Evolutionary conservation across 2,797 vertebrate genomes (phyloP), one percentile per base, ranked within the genome.

Genomic region (Vultur gryphus): DNA sequence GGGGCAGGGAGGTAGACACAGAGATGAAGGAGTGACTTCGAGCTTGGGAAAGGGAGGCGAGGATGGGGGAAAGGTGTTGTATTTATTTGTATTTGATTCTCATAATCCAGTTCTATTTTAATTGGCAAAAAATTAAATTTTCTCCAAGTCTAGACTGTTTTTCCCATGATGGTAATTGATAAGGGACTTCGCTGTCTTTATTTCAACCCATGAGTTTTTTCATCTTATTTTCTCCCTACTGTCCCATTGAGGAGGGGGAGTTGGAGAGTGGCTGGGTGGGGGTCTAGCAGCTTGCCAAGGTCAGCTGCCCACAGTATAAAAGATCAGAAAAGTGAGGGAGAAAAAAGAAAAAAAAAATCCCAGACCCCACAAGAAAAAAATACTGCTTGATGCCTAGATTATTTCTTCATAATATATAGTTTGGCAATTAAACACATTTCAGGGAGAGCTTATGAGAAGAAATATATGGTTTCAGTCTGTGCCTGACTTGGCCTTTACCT

Each of bases 1-100:
- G 6, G n/a, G 24, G 19, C 2, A 2, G 37, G 16, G 6, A 43
- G 9, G 24, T 6, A 29, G 16, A 58, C 24, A 24, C 15, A 0
- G 1, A 78, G 28, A 46, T 10, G 9, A 71, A 78, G 15, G 28
- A 54, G 7, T 19, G 10, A 71, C 48, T 66, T 70, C 0, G 2
- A 10, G 26, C 13, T 23, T 29, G 17, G 16, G n/a, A 84, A 58
- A 37, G 3, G 6, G 31, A 10, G 12, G 1, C 14, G 25, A 28
- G 12, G 11, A 10, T 9, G 5, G 5, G 14, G 6, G 5, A 5
- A 54, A 75, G 16, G 9, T 37, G 13, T 8, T 41, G 6, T 52
- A 52, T 81, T 59, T 43, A 43, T 84, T 80, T 81, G 3, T n/a
- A 28, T 77, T 81, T 14, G 2, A 61, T 41, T 80, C 9, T 64